These are phyloP conservation scores for Cartodere bifasciata DNA, from an alignment of 2,888 invertebrate genomes.

Conservation along the genomic window DNA sequence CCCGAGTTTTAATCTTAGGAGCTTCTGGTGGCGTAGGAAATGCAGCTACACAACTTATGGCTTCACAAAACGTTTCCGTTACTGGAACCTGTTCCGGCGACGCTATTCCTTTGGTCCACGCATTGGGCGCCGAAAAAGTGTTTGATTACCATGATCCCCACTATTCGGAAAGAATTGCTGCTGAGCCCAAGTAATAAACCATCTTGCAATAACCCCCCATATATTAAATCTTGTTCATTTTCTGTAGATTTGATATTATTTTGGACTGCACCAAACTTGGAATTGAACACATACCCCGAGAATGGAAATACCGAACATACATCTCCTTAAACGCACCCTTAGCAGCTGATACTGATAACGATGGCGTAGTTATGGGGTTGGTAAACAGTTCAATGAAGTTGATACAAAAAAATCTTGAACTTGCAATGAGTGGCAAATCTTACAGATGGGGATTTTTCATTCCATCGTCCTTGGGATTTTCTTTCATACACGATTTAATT, in stretches of 20 bases:
- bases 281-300: conserved; percentile 37
- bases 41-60: conserved; percentile 73
- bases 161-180: conserved; percentile 44
- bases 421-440: conserved; percentile 30
- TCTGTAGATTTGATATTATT: conserved; percentile 62
- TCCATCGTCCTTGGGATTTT: conserved; percentile 55
- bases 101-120: conserved; percentile 48
- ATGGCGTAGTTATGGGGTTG: conserved; percentile 54
- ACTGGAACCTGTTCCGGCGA: conserved; percentile 58
- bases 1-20: conserved; percentile 68
- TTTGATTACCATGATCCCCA: conserved; percentile 62
- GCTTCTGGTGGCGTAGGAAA: conserved; percentile 88
- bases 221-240: conserved; percentile 12
- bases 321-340: conserved; percentile 76
- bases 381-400: conserved; percentile 45
- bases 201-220: too few relatives aligned
- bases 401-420: conserved; percentile 40
- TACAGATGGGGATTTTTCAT: conserved; percentile 73
- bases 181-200: too few relatives aligned
- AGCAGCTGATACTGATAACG: conserved; percentile 61
- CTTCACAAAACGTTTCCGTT: conserved; percentile 54
- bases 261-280: conserved; percentile 74
- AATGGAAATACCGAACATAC: conserved; percentile 54
- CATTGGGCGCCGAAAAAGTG: conserved; percentile 55
- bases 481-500: conserved; percentile 54